A percentile compares a stretch with the other conserved stretches of the same genome.
phyloP scores from a whole-genome alignment of 2,113 vertebrate species.

The Aplodontia rufa region DNA sequence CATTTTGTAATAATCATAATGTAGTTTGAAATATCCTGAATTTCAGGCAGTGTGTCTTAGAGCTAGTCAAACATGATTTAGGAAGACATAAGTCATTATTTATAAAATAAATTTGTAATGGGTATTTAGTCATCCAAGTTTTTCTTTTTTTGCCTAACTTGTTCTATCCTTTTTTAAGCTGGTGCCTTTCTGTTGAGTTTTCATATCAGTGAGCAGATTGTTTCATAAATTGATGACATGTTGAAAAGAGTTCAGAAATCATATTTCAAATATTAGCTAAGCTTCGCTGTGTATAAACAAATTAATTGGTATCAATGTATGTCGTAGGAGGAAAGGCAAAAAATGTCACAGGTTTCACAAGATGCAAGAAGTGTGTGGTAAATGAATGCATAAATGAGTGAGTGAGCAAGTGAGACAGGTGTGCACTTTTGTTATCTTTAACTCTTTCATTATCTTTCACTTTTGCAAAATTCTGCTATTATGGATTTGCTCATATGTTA shows the following conservation, averaged over 20 bases:
- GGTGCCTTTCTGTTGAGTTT: background rate
- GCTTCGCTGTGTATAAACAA: background rate
- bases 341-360: background rate
- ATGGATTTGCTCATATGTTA: background rate
- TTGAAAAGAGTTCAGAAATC: slow-evolving; percentile 2
- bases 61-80: background rate
- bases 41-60: background rate
- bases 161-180: background rate
- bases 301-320: background rate
- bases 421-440: background rate
- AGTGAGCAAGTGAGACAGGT: background rate
- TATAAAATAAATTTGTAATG: background rate
- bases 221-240: background rate
- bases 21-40: background rate
- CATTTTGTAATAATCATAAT: background rate
- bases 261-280: background rate
- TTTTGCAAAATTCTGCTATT: background rate
- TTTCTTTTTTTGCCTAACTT: background rate
- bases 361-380: background rate
- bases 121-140: background rate
- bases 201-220: background rate
- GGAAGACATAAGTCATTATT: background rate
- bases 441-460: background rate
- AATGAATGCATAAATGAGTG: background rate
- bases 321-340: background rate